Percentiles rank a stretch among this genome's conserved stretches.
Conservation (phyloP, 2,888 invertebrate genomes). For the Ephialtes manifestator region DNA sequence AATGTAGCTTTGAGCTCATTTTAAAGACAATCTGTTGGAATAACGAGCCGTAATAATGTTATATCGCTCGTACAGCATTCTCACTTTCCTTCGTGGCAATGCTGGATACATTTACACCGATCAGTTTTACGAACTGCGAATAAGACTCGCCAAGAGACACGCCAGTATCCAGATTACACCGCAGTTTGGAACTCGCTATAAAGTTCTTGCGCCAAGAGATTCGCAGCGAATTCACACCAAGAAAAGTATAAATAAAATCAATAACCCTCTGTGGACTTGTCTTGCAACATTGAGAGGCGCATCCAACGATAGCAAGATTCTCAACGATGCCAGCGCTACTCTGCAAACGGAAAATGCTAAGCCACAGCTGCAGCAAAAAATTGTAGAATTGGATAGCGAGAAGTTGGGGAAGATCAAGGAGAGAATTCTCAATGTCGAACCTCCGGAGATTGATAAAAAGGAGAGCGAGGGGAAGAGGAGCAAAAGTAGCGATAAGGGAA, state of each 20-base stretch:
- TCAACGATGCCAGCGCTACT: conserved; percentile 60
- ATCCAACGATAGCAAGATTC: conserved; percentile 70
- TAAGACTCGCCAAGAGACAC: conserved; percentile 77
- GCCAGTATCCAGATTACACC: conserved; percentile 79
- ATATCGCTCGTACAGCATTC: conserved; percentile 80
- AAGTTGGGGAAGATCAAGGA: conserved; percentile 83
- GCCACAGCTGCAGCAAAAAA: conserved; percentile 73
- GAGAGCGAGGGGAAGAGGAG: conserved; percentile 61
- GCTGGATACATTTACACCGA: conserved; percentile 75
- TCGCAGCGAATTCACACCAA: conserved; percentile 73
- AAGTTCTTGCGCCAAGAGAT: conserved; percentile 74
- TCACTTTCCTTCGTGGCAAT: conserved; percentile 78
- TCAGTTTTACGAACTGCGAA: conserved; percentile 78
- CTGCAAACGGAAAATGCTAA: conserved; percentile 56
- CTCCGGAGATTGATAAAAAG: conserved; percentile 38
- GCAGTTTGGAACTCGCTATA: conserved; percentile 71
- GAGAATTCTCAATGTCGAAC: conserved; percentile 76
- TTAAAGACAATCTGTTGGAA: conserved; percentile 25
- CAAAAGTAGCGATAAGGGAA: conserved; percentile 54
- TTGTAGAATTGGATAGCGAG: conserved; percentile 78
- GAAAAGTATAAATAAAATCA: conserved; percentile 68
- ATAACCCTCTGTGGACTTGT: conserved; percentile 71
- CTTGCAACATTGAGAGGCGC: conserved; percentile 68
- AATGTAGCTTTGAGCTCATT: conserved; percentile 30
- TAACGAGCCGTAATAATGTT: conserved; percentile 77